These are phyloP conservation scores for Caenorhabditis becei DNA, from an alignment of 2,888 invertebrate species.

Conservation along the genomic window DNA sequence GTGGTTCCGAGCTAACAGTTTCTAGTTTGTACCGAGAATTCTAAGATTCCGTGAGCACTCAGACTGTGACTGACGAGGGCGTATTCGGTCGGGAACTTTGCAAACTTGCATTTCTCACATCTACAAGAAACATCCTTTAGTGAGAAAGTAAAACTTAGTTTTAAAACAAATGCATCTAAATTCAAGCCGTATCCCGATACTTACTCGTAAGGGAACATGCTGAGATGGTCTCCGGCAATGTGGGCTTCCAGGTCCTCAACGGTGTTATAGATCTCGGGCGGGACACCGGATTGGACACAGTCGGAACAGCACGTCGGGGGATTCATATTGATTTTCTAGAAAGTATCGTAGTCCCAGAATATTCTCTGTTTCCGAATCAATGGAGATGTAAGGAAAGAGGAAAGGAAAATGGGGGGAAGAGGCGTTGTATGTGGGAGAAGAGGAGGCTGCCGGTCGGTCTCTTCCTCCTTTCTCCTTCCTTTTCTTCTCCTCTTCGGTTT, in stretches of 20 bases:
- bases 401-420: conserved; percentile 30
- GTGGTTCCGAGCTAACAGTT: not conserved
- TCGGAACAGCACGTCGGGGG: conserved; percentile 22
- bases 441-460: conserved; percentile 41
- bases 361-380: conserved; percentile 2
- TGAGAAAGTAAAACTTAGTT: conserved; percentile 33
- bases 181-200: conserved; percentile 21
- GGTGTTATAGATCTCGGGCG: conserved; percentile 20
- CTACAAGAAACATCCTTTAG: too few species aligned
- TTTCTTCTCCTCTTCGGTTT: conserved; percentile 29
- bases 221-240: conserved; percentile 63
- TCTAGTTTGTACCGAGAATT: conserved; percentile 63
- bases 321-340: not conserved
- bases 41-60: conserved; percentile 67
- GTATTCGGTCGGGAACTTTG: conserved; percentile 76
- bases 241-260: conserved; percentile 65
- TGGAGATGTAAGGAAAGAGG: conserved; percentile 10
- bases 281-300: conserved; percentile 41
- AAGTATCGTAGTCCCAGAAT: not conserved
- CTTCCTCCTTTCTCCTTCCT: conserved; percentile 51
- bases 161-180: not conserved
- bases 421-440: conserved; percentile 16
- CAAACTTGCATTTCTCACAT: conserved; percentile 74
- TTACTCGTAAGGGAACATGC: conserved; percentile 66
- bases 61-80: conserved; percentile 67